Evolutionary conservation across 2,113 vertebrate species (phyloP).

Genomic region (Sceloporus undulatus): DNA sequence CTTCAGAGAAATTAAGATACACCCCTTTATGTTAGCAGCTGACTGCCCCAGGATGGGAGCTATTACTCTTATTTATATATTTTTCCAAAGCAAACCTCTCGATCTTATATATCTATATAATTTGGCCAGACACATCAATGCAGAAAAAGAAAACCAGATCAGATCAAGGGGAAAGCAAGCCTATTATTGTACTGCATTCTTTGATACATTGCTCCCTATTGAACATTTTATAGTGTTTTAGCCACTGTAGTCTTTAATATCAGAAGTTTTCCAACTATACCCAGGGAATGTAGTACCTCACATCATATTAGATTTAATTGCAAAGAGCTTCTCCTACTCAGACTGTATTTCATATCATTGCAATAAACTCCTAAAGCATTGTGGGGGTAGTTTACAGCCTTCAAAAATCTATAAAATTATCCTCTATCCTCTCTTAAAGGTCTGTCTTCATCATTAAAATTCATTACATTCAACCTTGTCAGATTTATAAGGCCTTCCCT

Average conservation of each 20-base stretch:
- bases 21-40: slow-evolving; percentile 8
- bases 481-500: background rate
- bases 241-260: slow-evolving; percentile 47
- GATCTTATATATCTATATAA: slow-evolving; percentile 39
- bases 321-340: slow-evolving; percentile 52
- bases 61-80: slow-evolving; percentile 6
- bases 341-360: slow-evolving; percentile 29
- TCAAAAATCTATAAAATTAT: slow-evolving; percentile 34
- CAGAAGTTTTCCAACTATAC: slow-evolving; percentile 44
- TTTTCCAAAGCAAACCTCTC: slow-evolving; percentile 29
- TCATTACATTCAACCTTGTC: slow-evolving; percentile 2
- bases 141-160: slow-evolving; percentile 15
- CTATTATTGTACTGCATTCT: background rate
- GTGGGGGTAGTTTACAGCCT: slow-evolving; percentile 11
- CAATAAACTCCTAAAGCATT: slow-evolving; percentile 32
- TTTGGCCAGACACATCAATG: slow-evolving; percentile 9
- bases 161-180: slow-evolving; percentile 9
- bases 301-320: slow-evolving; percentile 64
- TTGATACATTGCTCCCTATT: slow-evolving; percentile 19
- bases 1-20: slow-evolving; percentile 38
- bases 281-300: slow-evolving; percentile 18
- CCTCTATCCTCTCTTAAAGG: slow-evolving; percentile 26
- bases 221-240: slow-evolving; percentile 37
- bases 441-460: slow-evolving; percentile 44
- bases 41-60: background rate